Base-by-base conservation (phyloP, 2,888 invertebrate species). In the Ptilodon capucinus region DNA sequence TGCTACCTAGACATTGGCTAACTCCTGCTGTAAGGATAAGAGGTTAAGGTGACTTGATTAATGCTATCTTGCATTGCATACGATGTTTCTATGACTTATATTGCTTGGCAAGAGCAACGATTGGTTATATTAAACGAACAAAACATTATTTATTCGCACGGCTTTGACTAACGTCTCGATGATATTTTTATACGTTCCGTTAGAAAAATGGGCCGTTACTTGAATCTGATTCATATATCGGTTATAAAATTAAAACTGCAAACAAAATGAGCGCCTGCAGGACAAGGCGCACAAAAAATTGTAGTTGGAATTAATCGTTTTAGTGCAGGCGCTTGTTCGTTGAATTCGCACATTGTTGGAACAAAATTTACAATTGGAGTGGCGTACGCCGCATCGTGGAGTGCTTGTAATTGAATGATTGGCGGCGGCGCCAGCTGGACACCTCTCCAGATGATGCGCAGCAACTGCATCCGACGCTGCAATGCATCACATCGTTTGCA, bases 381-480 rank as follows among this genome's bases (percentile, higher is more conserved):
- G 60, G 73, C 60, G 19, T 61, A 64, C 70, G 66, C 63, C 66
- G 69, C 68, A 67, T 57, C 53, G 55, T 57, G 72, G 56, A 74
- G 74, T 71, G 76, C 59, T 60, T 64, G 71, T 79, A 86, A 86
- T 86, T 86, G 84, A 80, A 84, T 81, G 83, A 86, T 86, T 86
- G 82, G 64, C 74, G 53, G 78, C 77, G 78, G 81, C 85, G 86
- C 85, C 86, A 80, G 68, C 60, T 76, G 74, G 77, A 76, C 79
- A 81, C 81, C 84, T 79, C 82, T 81, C 71, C 74, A 81, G 74
- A 72, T 84, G 86, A 86, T 72, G 69, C 51, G 68, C 86, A 85
- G 84, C n/a, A 68, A 60, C 53, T 68, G 74, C 77, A 76, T 81
- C 75, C 79, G 74, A 71, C 55, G 35, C 73, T 72, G 72, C 68